These are phyloP conservation scores for Halichoeres trimaculatus DNA, from an alignment of 2,113 vertebrate species.

Conservation along the genomic window DNA sequence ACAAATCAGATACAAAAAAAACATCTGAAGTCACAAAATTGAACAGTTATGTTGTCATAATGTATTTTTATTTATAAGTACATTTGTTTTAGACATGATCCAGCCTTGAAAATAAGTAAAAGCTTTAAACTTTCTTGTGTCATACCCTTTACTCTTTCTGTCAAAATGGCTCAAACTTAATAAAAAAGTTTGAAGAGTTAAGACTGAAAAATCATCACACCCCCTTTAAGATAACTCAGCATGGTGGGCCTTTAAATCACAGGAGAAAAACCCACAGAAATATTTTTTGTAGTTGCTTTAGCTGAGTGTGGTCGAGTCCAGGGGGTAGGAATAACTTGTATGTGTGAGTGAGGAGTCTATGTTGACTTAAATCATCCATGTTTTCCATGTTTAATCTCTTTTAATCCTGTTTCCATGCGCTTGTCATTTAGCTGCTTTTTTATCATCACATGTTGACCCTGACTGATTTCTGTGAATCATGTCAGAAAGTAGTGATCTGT, in stretches of 20 bases:
- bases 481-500: conserved; percentile 26
- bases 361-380: not conserved
- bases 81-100: too few relatives aligned
- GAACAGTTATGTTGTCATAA: too few relatives aligned
- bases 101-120: too few relatives aligned
- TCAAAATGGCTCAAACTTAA: too few relatives aligned
- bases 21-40: too few relatives aligned
- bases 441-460: conserved; percentile 19
- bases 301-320: conserved; percentile 27
- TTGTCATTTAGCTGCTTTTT: conserved; percentile 31
- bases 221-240: not conserved
- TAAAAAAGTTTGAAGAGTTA: not conserved
- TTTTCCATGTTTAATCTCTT: not conserved
- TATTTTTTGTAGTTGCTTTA: not conserved
- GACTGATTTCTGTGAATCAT: conserved; percentile 37
- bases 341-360: not conserved
- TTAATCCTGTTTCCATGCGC: not conserved
- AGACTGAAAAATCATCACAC: not conserved
- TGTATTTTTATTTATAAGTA: too few relatives aligned
- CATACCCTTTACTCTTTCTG: too few relatives aligned
- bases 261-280: not conserved
- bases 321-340: conserved; percentile 23
- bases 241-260: not conserved
- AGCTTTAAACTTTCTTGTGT: too few relatives aligned
- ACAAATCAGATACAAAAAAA: too few relatives aligned